Conservation (phyloP, 53 echinoderm and acorn worm species). For the Actinopyga echinites region DNA sequence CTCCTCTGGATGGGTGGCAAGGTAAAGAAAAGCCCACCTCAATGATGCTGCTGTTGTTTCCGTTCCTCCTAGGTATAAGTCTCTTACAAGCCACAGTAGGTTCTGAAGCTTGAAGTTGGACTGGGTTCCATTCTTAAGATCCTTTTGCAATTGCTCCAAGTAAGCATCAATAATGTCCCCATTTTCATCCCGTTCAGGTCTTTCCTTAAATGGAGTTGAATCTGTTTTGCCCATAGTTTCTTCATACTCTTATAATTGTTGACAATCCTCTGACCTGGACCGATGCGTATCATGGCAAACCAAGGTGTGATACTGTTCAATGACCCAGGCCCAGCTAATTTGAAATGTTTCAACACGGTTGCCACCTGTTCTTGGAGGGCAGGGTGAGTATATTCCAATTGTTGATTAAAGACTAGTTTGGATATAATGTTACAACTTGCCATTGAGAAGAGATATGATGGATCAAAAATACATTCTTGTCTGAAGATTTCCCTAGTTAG, state of each 20-base stretch:
- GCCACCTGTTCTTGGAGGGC: constrained; percentile 10
- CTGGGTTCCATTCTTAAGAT: not conserved
- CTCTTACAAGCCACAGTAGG: constrained; percentile 33
- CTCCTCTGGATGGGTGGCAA: constrained; percentile 15
- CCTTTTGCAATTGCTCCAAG: constrained; percentile 6
- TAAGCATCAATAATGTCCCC: constrained; percentile 40
- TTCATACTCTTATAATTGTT: constrained; percentile 28
- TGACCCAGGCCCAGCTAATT: constrained; percentile 21
- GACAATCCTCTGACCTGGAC: constrained; percentile 16
- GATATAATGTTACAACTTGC: constrained; percentile 39
- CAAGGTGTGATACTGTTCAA: constrained; percentile 11
- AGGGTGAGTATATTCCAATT: constrained; percentile 37
- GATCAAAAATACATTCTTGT: not conserved
- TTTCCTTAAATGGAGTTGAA: constrained; percentile 1
- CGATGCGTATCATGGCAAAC: not conserved
- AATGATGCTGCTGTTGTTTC: constrained; percentile 25
- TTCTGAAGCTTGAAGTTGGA: constrained; percentile 3
- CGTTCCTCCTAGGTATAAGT: constrained; percentile 40
- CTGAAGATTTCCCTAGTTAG: constrained; percentile 9
- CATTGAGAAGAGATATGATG: constrained; percentile 37
- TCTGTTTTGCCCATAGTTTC: constrained; percentile 9
- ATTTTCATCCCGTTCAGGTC: not conserved
- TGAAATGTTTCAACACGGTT: constrained; percentile 20
- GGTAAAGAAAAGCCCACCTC: not conserved
- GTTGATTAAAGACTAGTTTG: constrained; percentile 26